Conservation (phyloP, 2,888 invertebrate genomes). For the Azorinus chamasolen region DNA sequence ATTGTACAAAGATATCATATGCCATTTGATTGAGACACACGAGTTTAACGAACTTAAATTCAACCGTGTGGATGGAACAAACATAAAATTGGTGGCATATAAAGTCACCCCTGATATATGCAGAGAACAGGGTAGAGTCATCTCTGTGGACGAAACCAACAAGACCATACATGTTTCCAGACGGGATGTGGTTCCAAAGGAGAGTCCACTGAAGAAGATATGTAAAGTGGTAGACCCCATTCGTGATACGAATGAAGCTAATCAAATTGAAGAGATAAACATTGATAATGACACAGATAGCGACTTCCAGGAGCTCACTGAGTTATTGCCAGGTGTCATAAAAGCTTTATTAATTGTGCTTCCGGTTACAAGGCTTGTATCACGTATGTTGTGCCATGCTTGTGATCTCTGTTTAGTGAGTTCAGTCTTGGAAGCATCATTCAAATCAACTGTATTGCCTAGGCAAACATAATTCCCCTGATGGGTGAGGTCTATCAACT, state of each 20-base stretch:
- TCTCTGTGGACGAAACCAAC: no score
- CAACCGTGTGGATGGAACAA: no score
- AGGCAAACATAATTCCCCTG: constrained; percentile 38
- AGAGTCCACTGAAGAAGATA: no score
- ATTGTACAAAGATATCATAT: no score
- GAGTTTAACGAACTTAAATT: no score
- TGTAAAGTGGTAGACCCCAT: constrained; percentile 14
- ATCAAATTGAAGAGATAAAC: constrained; percentile 21
- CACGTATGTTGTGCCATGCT: constrained; percentile 12
- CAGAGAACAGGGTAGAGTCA: no score
- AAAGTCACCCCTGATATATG: no score
- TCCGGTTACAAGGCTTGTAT: constrained; percentile 26
- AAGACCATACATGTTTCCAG: no score
- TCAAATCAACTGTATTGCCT: neutral
- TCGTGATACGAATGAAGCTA: constrained; percentile 14
- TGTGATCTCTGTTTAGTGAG: constrained; percentile 33
- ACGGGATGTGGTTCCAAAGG: no score
- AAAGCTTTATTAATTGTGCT: constrained; percentile 38
- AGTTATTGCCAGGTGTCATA: constrained; percentile 16
- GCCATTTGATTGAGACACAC: no score
- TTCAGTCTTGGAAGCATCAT: neutral
- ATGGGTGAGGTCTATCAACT: constrained; percentile 4
- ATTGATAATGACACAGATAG: constrained; percentile 27
- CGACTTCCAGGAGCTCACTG: constrained; percentile 41
- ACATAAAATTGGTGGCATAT: no score